Conservation (phyloP, 2,113 vertebrate genomes). For the Arizona elegans region DNA sequence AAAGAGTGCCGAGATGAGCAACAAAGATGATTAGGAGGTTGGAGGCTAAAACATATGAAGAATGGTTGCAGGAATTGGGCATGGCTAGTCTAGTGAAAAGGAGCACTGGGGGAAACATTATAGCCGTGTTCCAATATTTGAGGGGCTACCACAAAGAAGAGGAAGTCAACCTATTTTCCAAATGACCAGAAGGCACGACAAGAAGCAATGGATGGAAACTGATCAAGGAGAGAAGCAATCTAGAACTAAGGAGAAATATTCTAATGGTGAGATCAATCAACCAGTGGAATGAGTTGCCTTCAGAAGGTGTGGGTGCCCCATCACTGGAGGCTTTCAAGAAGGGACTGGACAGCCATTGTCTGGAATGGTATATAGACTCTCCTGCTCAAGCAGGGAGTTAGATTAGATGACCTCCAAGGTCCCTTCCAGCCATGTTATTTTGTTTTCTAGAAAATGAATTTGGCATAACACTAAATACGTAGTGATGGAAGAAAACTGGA, state of each 20-base stretch:
- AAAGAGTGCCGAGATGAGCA: neutral
- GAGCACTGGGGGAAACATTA: neutral
- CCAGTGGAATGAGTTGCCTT: neutral
- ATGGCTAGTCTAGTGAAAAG: neutral
- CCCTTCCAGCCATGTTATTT: neutral
- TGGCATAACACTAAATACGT: neutral
- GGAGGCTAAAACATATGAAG: neutral
- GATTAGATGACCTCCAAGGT: neutral
- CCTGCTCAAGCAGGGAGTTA: neutral
- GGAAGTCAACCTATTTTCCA: neutral
- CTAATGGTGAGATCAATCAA: neutral
- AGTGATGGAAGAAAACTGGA: neutral
- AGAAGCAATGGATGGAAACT: neutral
- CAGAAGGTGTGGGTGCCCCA: neutral
- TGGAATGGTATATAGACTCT: neutral
- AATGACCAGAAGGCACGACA: neutral
- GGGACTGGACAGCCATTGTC: neutral
- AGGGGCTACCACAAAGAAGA: neutral
- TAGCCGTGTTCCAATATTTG: neutral
- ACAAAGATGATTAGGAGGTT: neutral
- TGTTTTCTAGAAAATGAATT: neutral
- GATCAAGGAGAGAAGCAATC: neutral
- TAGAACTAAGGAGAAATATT: neutral
- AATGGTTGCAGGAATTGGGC: neutral
- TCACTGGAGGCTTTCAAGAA: neutral